phyloP scores from a whole-genome alignment of 2,888 invertebrate genomes.

The Drosophila prostipennis region DNA sequence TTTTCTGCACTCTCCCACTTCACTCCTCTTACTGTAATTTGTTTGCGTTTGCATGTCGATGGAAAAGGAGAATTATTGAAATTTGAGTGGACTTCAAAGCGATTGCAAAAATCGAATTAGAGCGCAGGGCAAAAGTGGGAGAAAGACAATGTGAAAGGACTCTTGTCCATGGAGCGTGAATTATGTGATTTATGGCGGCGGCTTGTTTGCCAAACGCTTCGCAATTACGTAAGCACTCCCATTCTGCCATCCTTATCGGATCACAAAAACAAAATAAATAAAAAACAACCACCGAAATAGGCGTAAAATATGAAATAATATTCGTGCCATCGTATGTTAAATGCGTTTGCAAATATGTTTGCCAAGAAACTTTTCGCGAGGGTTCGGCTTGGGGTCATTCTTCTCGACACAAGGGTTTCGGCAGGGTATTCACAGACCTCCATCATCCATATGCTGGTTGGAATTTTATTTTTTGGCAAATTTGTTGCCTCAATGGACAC shows the following conservation, averaged over 20 bases:
- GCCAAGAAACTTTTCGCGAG: constrained; percentile 48
- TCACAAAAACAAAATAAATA: neutral
- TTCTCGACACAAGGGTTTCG: constrained; percentile 4
- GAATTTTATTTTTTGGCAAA: constrained; percentile 59
- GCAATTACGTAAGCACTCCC: constrained; percentile 67
- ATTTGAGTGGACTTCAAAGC: constrained; percentile 80
- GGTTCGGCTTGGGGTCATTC: constrained; percentile 19
- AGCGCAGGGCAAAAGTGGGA: constrained; percentile 13
- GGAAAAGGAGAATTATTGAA: constrained; percentile 72
- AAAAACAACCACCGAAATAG: constrained; percentile 26
- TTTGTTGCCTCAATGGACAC: constrained; percentile 77
- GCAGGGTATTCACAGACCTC: constrained; percentile 29
- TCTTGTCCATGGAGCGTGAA: constrained; percentile 67
- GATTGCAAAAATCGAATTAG: constrained; percentile 73
- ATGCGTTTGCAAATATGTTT: constrained; percentile 60
- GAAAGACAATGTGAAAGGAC: constrained; percentile 65
- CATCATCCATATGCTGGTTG: constrained; percentile 28
- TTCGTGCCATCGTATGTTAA: constrained; percentile 50
- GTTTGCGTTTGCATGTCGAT: constrained; percentile 64
- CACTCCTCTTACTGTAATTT: constrained; percentile 57
- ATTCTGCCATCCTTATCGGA: constrained; percentile 25
- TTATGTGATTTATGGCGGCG: constrained; percentile 75
- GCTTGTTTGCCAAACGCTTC: constrained; percentile 69
- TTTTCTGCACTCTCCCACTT: constrained; percentile 14
- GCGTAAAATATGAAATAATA: constrained; percentile 54